Percentiles rank a stretch among this genome's conserved stretches.
Evolutionary conservation across 2,888 invertebrate genomes (phyloP).

Genomic region (Noctuana brunneofusca): DNA sequence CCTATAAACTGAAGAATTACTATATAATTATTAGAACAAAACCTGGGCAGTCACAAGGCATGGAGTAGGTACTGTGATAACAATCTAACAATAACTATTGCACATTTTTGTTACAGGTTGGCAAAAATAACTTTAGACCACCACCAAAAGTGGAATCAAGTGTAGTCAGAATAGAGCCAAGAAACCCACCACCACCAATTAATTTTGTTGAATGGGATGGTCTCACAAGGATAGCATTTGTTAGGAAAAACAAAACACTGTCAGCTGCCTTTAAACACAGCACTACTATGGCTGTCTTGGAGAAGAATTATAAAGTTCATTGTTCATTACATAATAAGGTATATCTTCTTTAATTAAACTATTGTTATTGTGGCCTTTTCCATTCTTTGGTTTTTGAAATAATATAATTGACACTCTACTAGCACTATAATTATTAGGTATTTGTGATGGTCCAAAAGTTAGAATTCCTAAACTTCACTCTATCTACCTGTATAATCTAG

Average conservation of each 20-base stretch:
- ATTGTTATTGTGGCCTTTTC: no score
- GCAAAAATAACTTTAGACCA: constrained; percentile 98
- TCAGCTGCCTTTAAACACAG: constrained; percentile 94
- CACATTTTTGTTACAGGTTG: constrained; percentile 85
- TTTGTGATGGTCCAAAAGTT: no score
- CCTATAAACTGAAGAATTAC: no score
- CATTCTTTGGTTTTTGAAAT: no score
- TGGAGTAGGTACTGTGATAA: no score
- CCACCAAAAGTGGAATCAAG: constrained; percentile 99
- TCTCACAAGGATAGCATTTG: constrained; percentile 95
- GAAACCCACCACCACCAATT: constrained; percentile 97
- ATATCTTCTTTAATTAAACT: no score
- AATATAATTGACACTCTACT: no score
- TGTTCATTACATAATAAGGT: constrained; percentile 92
- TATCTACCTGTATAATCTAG: no score
- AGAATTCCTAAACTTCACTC: no score
- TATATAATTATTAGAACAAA: no score
- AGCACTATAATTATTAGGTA: no score
- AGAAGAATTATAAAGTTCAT: constrained; percentile 95
- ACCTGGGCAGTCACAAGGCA: no score
- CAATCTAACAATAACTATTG: background rate
- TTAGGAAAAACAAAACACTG: constrained; percentile 98
- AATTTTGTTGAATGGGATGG: constrained; percentile 99
- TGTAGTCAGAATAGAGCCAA: constrained; percentile 98
- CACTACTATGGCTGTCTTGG: constrained; percentile 91